phyloP scores from a whole-genome alignment of 2,888 invertebrate species.

The Therioaphis trifolii region DNA sequence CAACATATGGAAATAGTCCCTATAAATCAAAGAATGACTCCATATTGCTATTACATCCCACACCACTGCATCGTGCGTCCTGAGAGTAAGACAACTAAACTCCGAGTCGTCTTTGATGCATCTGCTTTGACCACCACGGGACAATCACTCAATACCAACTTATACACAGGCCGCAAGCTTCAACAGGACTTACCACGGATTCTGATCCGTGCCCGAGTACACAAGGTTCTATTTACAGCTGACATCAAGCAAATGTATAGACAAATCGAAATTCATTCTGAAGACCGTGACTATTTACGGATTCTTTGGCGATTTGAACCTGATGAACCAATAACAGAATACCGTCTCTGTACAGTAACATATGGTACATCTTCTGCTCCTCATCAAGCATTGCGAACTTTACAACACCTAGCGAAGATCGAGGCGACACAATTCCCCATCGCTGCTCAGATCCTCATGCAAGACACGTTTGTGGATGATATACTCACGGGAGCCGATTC shows the following conservation, averaged over 20 bases:
- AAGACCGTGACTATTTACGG: not conserved
- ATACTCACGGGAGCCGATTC: constrained; percentile 59
- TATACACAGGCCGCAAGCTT: not conserved
- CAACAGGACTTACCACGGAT: constrained; percentile 15
- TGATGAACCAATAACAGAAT: not conserved
- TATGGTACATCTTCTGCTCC: not conserved
- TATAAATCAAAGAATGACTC: not conserved
- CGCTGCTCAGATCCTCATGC: constrained; percentile 52
- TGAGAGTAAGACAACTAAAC: constrained; percentile 30
- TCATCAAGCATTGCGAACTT: not conserved
- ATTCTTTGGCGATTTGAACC: not conserved
- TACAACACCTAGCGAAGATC: not conserved
- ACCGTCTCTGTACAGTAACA: no score
- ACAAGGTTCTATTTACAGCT: not conserved
- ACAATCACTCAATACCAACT: constrained; percentile 12
- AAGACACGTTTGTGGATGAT: constrained; percentile 62
- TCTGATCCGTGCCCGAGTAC: not conserved
- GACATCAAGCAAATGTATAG: not conserved
- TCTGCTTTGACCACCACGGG: not conserved
- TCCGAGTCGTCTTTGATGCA: constrained; percentile 46
- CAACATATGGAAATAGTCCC: not conserved
- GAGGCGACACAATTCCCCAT: not conserved
- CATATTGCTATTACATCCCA: constrained; percentile 30
- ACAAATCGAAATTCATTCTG: not conserved
- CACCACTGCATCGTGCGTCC: constrained; percentile 44